Percentiles rank a stretch among this genome's conserved stretches.
Evolutionary conservation across 2,113 vertebrate species (phyloP).

Genomic region (Mesoclemmys tuberculata): DNA sequence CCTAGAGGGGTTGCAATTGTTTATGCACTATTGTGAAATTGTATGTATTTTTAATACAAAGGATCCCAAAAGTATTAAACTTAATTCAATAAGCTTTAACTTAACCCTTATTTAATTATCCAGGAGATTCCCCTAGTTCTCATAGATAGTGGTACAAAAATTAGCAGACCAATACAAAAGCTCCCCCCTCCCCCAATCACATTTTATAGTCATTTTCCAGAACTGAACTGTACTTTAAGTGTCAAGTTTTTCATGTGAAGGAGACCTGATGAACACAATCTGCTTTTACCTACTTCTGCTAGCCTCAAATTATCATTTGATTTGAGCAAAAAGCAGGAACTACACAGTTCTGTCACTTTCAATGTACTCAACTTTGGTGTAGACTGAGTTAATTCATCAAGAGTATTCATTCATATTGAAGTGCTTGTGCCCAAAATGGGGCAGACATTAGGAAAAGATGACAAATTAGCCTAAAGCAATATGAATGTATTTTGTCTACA

Average conservation of each 20-base stretch:
- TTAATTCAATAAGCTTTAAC: not conserved
- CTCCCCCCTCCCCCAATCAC: not conserved
- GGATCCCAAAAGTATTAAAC: not conserved
- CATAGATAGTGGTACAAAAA: not conserved
- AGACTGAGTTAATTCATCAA: conserved; percentile 63
- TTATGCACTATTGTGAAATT: too few relatives aligned
- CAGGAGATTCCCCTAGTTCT: not conserved
- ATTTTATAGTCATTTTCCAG: conserved; percentile 23
- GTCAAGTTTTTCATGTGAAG: conserved; percentile 14
- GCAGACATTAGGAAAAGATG: not conserved
- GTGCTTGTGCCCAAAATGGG: not conserved
- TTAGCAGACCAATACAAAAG: not conserved
- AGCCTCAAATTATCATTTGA: conserved; percentile 58
- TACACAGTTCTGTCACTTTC: conserved; percentile 60
- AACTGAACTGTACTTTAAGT: not conserved
- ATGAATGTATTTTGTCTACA: not conserved
- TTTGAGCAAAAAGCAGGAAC: conserved; percentile 43
- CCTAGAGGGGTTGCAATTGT: too few relatives aligned
- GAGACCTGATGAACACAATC: conserved; percentile 41
- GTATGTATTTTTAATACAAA: not conserved
- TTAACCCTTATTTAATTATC: too few relatives aligned
- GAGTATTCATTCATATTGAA: conserved; percentile 58
- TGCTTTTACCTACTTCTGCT: conserved; percentile 34
- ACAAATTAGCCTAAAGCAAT: not conserved
- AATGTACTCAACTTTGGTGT: conserved; percentile 33